Conservation (phyloP, 1,140 invertebrate genomes). For the Fopius arisanus region DNA sequence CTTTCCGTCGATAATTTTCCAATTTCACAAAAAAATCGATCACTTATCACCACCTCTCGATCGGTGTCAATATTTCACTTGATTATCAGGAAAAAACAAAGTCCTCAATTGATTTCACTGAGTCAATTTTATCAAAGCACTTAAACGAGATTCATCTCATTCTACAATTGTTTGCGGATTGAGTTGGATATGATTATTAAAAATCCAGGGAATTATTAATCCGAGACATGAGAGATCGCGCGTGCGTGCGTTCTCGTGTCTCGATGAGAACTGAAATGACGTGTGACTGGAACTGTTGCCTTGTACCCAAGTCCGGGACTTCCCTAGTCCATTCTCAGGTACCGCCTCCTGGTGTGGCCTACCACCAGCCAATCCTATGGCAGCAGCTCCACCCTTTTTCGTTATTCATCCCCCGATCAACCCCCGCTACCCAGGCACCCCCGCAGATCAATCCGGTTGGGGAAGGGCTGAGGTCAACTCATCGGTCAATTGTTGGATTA, state of each 20-base stretch:
- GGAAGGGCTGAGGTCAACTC: no score
- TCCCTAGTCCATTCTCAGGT: constrained; percentile 22
- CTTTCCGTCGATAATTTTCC: constrained; percentile 36
- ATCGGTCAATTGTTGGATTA: no score
- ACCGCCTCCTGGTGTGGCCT: constrained; percentile 60
- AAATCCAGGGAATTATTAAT: no score
- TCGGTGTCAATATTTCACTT: no score
- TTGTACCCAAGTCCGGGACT: constrained; percentile 35
- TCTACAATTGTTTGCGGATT: no score
- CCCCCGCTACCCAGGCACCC: background rate
- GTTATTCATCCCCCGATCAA: background rate
- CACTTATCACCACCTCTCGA: background rate
- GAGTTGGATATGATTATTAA: no score
- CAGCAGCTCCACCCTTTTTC: background rate
- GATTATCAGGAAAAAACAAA: no score
- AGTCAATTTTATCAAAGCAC: background rate
- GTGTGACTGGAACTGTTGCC: constrained; percentile 30
- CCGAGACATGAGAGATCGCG: constrained; percentile 14
- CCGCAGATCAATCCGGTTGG: background rate
- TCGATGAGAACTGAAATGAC: constrained; percentile 50
- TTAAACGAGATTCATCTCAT: no score
- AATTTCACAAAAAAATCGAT: background rate
- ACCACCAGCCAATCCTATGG: constrained; percentile 47
- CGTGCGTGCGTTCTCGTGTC: constrained; percentile 53
- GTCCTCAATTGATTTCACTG: no score